Base-by-base conservation (phyloP, 1,140 invertebrate species). In the Trachelipus rathkii region DNA sequence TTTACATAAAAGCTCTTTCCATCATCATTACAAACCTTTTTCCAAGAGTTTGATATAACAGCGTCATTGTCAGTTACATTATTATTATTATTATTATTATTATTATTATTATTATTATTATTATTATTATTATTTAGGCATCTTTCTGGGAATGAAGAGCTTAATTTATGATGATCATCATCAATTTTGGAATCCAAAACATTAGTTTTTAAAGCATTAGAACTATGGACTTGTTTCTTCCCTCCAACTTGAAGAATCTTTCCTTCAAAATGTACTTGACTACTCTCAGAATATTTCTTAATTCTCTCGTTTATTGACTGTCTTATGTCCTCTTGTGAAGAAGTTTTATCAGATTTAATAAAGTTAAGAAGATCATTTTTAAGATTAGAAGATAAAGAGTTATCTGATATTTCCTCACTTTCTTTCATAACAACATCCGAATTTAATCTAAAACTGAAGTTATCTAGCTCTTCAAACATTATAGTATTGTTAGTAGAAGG, bases 241-340 rank as follows among this genome's bases (percentile, higher is more conserved):
- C 11, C 11, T 13, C 50, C 19, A 19, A 60, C 8, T 60, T 60
- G 50, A 19, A 60, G 11, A 60, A 60, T 60, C 8, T 19, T 60
- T 15, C 50, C 50, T 60, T 60, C 50, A 19, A 60, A 60, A 60
- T 60, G 50, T 60, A 60, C 11, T 60, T 60, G 50, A 60, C 50
- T 60, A 13, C 3, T 19, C 19, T 60, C 19, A 15, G 50, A 15
- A 60, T 15, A 60, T 15, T 60, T 60, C 19, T 8, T 60, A 15
- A 60, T 13, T 15, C 11, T 60, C 8, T 60, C 50, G 8, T 60
- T 60, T 19, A 60, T 19, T 15, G 50, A 60, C 50, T 60, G 50
- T 19, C 50, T 13, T 15, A 19, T 15, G 1, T 60, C 11, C 4
- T 19, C 19, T 15, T 15, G 19, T 60, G 50, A 60, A 60, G 19